Percentiles rank a stretch among this genome's conserved stretches.
phyloP scores from a whole-genome alignment of 1,140 invertebrate genomes.

The Heliconius eleuchia region DNA sequence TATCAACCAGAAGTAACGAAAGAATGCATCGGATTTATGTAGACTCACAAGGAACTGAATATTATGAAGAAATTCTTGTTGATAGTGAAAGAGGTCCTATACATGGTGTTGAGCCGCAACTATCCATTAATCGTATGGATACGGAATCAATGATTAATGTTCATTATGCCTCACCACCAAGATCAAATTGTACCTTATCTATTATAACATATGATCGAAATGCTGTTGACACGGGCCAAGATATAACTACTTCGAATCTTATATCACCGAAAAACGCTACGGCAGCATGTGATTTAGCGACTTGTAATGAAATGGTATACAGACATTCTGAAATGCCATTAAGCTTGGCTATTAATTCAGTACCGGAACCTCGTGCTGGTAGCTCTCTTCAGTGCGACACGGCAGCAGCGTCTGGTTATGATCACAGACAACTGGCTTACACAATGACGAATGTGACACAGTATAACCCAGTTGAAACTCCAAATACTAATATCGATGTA shows the following conservation, averaged over 20 bases:
- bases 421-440: neutral
- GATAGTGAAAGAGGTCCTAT: constrained; percentile 8
- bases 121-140: neutral
- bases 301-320: neutral
- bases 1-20: constrained; percentile 35
- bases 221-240: neutral
- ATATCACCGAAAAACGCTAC: neutral
- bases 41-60: constrained; percentile 19
- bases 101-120: neutral
- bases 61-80: constrained; percentile 16
- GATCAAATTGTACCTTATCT: neutral
- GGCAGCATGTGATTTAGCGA: neutral
- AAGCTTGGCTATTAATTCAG: constrained; percentile 11
- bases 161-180: neutral
- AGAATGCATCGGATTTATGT: constrained; percentile 15
- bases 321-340: constrained; percentile 19
- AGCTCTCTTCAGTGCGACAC: neutral
- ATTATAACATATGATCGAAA: constrained; percentile 4
- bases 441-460: neutral
- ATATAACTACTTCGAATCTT: neutral
- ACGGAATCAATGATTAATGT: constrained; percentile 16
- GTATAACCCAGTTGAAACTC: neutral
- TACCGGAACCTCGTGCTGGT: neutral
- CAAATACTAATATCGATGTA: neutral
- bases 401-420: neutral